Percentiles rank a stretch among this genome's conserved stretches.
Conservation (phyloP, 1,140 invertebrate genomes). For the Druon quercuslanigerum region DNA sequence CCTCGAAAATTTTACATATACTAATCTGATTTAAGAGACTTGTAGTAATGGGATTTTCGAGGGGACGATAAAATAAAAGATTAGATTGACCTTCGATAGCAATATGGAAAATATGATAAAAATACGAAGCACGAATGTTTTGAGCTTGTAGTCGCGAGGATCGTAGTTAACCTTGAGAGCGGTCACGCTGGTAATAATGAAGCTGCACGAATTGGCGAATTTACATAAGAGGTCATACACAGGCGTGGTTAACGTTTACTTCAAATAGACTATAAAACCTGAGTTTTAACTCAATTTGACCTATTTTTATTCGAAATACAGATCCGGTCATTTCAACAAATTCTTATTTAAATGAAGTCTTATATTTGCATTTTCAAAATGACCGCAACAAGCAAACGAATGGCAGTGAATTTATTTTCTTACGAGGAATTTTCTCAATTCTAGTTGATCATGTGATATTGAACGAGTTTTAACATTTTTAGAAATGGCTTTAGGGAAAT, state of each 20-base stretch:
- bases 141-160: neutral
- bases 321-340: too few species aligned
- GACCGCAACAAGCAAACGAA: too few species aligned
- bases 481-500: too few species aligned
- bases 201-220: slow-evolving; percentile 21
- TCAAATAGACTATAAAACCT: too few species aligned
- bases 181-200: slow-evolving; percentile 7
- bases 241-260: neutral
- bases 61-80: slow-evolving; percentile 2
- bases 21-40: neutral
- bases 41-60: neutral
- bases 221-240: slow-evolving; percentile 7
- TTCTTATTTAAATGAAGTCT: too few species aligned
- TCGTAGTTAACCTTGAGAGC: slow-evolving; percentile 9
- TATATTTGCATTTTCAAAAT: too few species aligned
- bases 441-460: too few species aligned
- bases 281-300: too few species aligned
- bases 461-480: too few species aligned
- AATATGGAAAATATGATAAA: neutral
- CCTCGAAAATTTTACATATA: neutral
- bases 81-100: neutral
- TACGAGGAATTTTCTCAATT: too few species aligned
- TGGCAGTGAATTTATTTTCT: too few species aligned
- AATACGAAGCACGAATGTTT: slow-evolving; percentile 2
- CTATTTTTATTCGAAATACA: too few species aligned